Base-by-base conservation (phyloP, 2,113 vertebrate genomes). In the Plestiodon gilberti region DNA sequence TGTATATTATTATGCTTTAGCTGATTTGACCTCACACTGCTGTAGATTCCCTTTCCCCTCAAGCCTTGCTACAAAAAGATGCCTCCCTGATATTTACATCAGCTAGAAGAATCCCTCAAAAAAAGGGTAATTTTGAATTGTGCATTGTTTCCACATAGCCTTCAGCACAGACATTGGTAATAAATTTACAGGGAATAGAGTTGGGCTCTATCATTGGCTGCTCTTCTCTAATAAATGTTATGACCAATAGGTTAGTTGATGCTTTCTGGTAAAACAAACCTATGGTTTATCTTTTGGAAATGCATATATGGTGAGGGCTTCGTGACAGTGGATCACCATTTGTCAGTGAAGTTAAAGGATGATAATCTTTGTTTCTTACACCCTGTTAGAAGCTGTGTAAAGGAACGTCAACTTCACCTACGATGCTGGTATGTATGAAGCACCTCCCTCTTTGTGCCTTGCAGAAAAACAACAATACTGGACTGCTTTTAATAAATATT, bases 191-290 rank as follows among this genome's bases (percentile, higher is more conserved):
- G 82, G 22, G 74, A 73, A 57, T 35, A 88, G 81, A 84, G 55
- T 28, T 59, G 67, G 11, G 55, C 67, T 40, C 3, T 25, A 67
- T 38, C 85, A 1, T 65, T 13, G 40, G 30, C 40, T 15, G 1
- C 35, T 79, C 28, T 4, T 73, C 20, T 61, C 7, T 62, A 20
- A 30, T 1, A 5, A 65, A 57, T 62, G 20, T 38, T 52, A 38
- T 86, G 23, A 86, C 33, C 48, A 88, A 76, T 33, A 1, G 9
- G 65, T 25, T 7, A 1, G 61, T 80, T 33, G 40, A 25, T 75
- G 17, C 25, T 28, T 78, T 93, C 76, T 91, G 61, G 70, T 84
- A 79, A 78, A 81, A 40, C 82, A 93, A 93, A 88, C 88, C 82
- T 59, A 74, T 61, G 79, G 17, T 64, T 88, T 88, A 0, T 89